Conservation (phyloP, 2,113 vertebrate species). For the Accipiter cooperii region DNA sequence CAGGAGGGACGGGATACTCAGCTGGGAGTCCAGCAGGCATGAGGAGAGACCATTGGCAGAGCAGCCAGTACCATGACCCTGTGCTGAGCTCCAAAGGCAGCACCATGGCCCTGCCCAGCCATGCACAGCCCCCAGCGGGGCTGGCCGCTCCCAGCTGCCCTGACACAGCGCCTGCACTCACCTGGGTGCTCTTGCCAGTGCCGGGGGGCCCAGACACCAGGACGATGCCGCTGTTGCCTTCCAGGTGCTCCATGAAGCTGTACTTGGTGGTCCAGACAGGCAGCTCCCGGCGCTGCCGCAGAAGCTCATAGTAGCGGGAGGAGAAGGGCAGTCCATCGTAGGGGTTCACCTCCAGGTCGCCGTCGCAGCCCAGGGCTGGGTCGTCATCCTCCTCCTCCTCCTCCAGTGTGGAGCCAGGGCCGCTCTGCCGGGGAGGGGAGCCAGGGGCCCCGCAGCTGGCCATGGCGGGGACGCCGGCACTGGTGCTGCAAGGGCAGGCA, state of each 20-base stretch:
- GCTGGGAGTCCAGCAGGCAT: too few relatives aligned
- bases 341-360: constrained; percentile 90
- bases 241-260: constrained; percentile 83
- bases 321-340: constrained; percentile 94
- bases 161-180: neutral
- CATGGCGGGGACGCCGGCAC: neutral
- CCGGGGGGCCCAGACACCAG: constrained; percentile 83
- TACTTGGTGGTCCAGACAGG: constrained; percentile 82
- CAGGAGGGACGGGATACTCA: neutral
- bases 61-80: neutral
- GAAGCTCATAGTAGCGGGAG: constrained; percentile 86
- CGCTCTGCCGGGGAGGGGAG: neutral
- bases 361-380: constrained; percentile 38
- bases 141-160: accelerated
- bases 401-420: neutral
- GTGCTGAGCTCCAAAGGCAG: neutral
- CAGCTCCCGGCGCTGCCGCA: constrained; percentile 77
- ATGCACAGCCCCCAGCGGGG: accelerated
- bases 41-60: accelerated
- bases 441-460: neutral
- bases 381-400: neutral
- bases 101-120: too few relatives aligned
- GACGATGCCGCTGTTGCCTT: constrained; percentile 77
- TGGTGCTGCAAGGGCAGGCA: neutral
- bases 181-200: constrained; percentile 93